A percentile compares a stretch with the other conserved stretches of the same genome.
phyloP scores from a whole-genome alignment of 2,888 invertebrate genomes.

The Heliconius aoede region DNA sequence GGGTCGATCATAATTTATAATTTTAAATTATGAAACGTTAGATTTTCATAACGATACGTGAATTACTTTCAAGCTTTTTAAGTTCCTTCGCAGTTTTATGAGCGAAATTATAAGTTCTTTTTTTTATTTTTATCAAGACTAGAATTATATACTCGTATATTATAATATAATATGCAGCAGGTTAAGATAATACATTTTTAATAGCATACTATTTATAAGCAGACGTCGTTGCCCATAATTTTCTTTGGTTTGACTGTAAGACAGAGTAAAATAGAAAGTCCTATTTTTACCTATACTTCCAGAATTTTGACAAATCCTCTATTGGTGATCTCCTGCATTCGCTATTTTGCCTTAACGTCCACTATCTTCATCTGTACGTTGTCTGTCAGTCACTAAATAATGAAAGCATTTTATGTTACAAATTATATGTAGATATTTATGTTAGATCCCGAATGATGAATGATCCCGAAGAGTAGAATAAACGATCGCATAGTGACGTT shows the following conservation, averaged over 20 bases:
- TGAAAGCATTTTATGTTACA: too few species aligned
- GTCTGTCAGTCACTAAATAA: too few species aligned
- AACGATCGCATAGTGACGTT: too few species aligned
- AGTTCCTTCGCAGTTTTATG: neutral
- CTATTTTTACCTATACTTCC: too few species aligned
- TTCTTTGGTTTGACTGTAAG: neutral
- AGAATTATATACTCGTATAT: neutral
- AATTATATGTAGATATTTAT: too few species aligned
- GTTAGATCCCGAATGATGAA: too few species aligned
- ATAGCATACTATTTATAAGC: neutral
- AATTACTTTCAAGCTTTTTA: constrained; percentile 20
- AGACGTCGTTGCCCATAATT: neutral
- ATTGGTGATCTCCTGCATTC: too few species aligned
- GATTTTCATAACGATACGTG: constrained; percentile 21
- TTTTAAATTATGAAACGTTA: constrained; percentile 32
- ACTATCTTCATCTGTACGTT: too few species aligned
- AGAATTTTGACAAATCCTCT: too few species aligned
- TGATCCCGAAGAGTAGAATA: too few species aligned
- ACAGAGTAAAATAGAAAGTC: neutral
- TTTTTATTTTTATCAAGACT: neutral
- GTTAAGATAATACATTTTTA: neutral
- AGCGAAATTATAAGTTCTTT: neutral
- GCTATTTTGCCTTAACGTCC: too few species aligned
- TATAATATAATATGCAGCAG: neutral
- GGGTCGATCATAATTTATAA: constrained; percentile 31